Evolutionary conservation across 2,888 invertebrate species (phyloP), one percentile per base, ranked within the genome.

Genomic region (Rhyacophila evoluta): DNA sequence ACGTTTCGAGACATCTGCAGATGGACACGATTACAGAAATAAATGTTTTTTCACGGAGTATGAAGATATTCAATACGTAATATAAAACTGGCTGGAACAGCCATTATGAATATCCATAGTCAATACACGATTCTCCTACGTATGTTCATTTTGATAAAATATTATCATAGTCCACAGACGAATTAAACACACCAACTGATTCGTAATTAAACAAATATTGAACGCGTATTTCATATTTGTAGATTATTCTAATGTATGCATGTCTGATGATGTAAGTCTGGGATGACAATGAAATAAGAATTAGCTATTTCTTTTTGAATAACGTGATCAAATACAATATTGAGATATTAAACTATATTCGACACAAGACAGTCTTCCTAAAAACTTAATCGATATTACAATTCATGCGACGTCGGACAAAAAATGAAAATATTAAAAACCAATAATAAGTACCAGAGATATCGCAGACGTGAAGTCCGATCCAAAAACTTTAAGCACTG

Each of bases 1-100:
- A 19, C 25, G 19, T 55, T 8, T 55, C 5, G 19, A 55, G 10
- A 10, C 15, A 15, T 15, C 3, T 15, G 19, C 2, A 25, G 19
- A 15, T 55, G 19, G 55, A 10, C 8, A 55, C 25, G 55, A 19
- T 15, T 12, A 8, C 5, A 25, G 15, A 15, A 55, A 41, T 15
- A 1, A 55, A 10, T 19, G 12, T 19, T 8, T 55, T 19, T 55
- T 19, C 25, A 12, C 19, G 55, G 19, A 10, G 55, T 25, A 5
- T 19, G 55, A 55, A 12, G 55, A 55, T 69, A 69, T 69, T 69
- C 12, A 15, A 69, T 69, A 69, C 69, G 69, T 69, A 69, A 69
- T 28, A 33, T 15, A 69, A 69, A 69, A 69, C 69, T 27, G 28
- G 29, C 33, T 29, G 10, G 1, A 33, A 69, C 69, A 69, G 29